Evolutionary conservation across 2,888 invertebrate species (phyloP), one percentile per base, ranked within the genome.

Genomic region (Petrophora chlorosata): DNA sequence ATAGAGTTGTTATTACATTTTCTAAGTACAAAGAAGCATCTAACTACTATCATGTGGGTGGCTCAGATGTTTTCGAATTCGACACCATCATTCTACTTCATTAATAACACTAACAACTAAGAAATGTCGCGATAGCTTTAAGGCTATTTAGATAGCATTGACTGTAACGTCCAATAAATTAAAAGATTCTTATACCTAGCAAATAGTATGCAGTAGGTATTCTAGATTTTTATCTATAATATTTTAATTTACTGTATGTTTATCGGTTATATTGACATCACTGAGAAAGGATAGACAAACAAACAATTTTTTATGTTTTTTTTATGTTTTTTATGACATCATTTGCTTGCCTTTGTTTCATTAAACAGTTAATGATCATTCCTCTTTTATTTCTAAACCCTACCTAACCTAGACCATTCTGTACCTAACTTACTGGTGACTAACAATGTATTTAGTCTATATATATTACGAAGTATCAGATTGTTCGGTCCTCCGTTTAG

Each of bases 321-420:
- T n/a, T n/a, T n/a, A n/a, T n/a, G n/a, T n/a, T n/a, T n/a, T n/a
- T 53, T 67, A 71, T 76, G 81, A 83, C 81, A 75, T 71, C 61
- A 73, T 75, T 80, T 71, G 78, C 79, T 81, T 79, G 77, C 73
- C 76, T 44, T 50, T 80, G 78, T 80, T 78, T 75, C 63, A 86
- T 75, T 85, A 86, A 78, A 61, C 30, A 44, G 39, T 50, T 39
- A 42, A 48, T 71, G 64, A 70, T 73, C 68, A 71, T 72, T 70
- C 59, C 52, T 54, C 44, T 61, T 62, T 70, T 56, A 43, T 63
- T 68, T 59, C 45, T 14, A 15, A 15, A 16, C 16, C 12, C 3
- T 19, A n/a, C n/a, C n/a, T n/a, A n/a, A n/a, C n/a, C n/a, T n/a
- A n/a, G n/a, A n/a, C n/a, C 10, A 10, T 25, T 22, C 8, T 5